Conservation (phyloP, 1,140 invertebrate species). For the Drosophila sucinea region DNA sequence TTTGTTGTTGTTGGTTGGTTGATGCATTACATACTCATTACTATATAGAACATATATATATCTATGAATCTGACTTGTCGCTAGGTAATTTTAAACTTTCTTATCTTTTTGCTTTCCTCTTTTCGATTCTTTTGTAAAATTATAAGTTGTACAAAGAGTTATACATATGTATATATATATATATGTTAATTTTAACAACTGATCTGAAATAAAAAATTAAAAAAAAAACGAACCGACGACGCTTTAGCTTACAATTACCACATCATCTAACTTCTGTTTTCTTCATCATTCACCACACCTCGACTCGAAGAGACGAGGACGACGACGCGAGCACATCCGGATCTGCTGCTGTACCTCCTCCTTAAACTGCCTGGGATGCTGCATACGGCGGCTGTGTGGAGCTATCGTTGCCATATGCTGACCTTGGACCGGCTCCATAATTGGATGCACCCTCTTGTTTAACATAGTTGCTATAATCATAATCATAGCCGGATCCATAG, state of each 20-base stretch:
- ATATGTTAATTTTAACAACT: constrained; percentile 82
- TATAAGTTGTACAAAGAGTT: constrained; percentile 72
- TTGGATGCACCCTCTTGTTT: constrained; percentile 81
- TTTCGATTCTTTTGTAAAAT: constrained; percentile 38
- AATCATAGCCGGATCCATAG: constrained; percentile 83
- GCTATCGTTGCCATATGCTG: constrained; percentile 82
- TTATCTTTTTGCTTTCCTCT: constrained; percentile 48
- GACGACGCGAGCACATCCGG: constrained; percentile 47
- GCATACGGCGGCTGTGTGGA: constrained; percentile 82
- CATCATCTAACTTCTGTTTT: constrained; percentile 69
- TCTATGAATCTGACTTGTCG: constrained; percentile 70
- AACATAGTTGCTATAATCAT: constrained; percentile 82
- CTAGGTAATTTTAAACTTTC: constrained; percentile 63
- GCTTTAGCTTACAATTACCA: constrained; percentile 82
- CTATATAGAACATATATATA: constrained; percentile 68
- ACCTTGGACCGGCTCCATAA: constrained; percentile 77
- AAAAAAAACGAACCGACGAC: constrained; percentile 80
- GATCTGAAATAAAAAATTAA: constrained; percentile 67
- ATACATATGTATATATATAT: constrained; percentile 73
- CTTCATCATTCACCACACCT: constrained; percentile 71
- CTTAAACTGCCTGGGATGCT: constrained; percentile 82
- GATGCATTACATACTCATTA: constrained; percentile 68
- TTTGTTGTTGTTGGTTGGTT: constrained; percentile 43
- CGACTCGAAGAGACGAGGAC: constrained; percentile 32
- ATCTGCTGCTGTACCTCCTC: constrained; percentile 26